Evolutionary conservation across 1,140 invertebrate species (phyloP).

Genomic region (Globodera ellingtonae): DNA sequence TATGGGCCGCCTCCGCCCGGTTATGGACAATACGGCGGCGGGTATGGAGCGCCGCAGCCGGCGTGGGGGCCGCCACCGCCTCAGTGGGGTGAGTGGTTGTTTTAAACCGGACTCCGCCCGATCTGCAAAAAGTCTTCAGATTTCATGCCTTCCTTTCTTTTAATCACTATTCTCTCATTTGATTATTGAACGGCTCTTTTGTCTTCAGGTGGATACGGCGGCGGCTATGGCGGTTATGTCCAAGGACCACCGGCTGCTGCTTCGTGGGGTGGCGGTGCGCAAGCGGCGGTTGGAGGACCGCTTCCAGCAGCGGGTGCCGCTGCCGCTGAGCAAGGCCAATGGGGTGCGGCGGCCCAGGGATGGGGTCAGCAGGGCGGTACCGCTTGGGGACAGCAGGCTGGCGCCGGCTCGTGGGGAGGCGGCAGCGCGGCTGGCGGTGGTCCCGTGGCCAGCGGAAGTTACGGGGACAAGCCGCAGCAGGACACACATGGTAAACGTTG

Average conservation of each 20-base stretch:
- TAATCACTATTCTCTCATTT: neutral
- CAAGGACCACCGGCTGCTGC: conserved; percentile 5
- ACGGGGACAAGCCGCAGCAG: conserved; percentile 12
- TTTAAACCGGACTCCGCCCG: neutral
- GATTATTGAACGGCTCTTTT: neutral
- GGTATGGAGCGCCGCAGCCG: conserved; percentile 23
- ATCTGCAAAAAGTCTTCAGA: no score
- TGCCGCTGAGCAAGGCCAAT: conserved; percentile 31
- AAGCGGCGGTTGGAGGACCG: conserved; percentile 13
- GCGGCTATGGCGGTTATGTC: conserved; percentile 36
- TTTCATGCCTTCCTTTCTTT: no score
- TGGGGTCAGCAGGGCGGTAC: neutral
- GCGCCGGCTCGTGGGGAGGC: neutral
- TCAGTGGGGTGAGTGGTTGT: neutral
- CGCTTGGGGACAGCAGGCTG: neutral
- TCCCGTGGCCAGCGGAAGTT: conserved; percentile 2
- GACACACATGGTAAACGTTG: neutral
- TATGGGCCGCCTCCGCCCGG: conserved; percentile 33
- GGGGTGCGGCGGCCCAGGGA: conserved; percentile 6
- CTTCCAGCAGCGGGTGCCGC: conserved; percentile 23
- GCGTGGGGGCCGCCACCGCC: conserved; percentile 8
- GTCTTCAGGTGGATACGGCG: conserved; percentile 27
- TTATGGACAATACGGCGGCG: conserved; percentile 34
- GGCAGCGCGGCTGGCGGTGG: conserved; percentile 2
- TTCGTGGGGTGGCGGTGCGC: conserved; percentile 33